A percentile compares a stretch with the other conserved stretches of the same genome.
Conservation (phyloP, 2,888 invertebrate species). For the Meteorus colon region DNA sequence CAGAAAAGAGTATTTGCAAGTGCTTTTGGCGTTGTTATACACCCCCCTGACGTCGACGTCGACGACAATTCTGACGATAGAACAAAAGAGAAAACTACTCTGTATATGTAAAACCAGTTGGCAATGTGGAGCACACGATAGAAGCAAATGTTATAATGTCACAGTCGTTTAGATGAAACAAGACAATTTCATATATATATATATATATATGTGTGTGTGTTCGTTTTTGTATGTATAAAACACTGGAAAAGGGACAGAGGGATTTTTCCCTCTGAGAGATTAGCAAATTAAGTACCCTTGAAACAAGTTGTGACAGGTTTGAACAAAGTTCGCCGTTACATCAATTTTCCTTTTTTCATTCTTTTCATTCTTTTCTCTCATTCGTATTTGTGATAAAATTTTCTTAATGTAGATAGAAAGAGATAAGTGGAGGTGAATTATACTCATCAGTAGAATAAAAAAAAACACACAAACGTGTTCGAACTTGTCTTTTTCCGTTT, state of each 20-base stretch:
- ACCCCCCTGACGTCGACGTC: not conserved
- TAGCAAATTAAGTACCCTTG: slow-evolving; percentile 3
- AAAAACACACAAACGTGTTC: no score
- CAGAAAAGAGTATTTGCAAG: not conserved
- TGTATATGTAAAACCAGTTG: not conserved
- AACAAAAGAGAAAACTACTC: not conserved
- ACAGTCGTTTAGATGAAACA: not conserved
- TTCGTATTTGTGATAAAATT: no score
- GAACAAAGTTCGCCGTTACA: not conserved
- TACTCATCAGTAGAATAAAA: no score
- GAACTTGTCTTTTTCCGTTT: no score
- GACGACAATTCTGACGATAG: slow-evolving; percentile 3
- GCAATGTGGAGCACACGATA: not conserved
- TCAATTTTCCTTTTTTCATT: not conserved
- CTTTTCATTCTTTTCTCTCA: not conserved
- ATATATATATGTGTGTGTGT: no score
- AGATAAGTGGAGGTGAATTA: no score
- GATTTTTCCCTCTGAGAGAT: not conserved
- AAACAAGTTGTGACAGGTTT: not conserved
- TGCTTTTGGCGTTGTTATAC: not conserved
- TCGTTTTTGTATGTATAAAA: no score
- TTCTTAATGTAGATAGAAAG: no score
- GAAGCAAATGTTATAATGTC: not conserved
- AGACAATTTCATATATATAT: not conserved
- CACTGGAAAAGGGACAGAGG: no score